These are phyloP conservation scores for Sebastes minor DNA, from an alignment of 2,797 vertebrate genomes.

Conservation along the genomic window DNA sequence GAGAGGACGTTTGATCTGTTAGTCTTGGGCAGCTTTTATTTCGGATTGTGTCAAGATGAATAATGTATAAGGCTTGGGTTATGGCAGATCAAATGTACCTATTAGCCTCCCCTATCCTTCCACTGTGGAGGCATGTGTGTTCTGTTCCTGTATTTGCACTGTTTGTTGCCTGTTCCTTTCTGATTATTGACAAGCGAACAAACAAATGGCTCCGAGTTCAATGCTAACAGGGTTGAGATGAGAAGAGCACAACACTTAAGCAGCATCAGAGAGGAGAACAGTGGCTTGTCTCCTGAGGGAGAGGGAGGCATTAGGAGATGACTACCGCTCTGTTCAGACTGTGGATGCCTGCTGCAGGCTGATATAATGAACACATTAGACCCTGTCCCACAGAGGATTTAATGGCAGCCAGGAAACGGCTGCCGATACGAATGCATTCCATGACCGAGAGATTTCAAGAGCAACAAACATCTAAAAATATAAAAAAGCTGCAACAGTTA, in stretches of 20 bases:
- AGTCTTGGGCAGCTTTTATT: background rate
- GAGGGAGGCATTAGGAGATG: slow-evolving; percentile 61
- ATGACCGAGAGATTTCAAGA: slow-evolving; percentile 10
- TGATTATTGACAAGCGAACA: slow-evolving; percentile 57
- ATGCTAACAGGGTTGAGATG: slow-evolving; percentile 76
- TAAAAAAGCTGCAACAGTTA: slow-evolving; percentile 16
- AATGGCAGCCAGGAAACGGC: slow-evolving; percentile 43
- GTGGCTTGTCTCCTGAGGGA: slow-evolving; percentile 40
- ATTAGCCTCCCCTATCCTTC: slow-evolving; percentile 35
- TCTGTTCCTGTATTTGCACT: slow-evolving; percentile 17
- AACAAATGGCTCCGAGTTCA: slow-evolving; percentile 69
- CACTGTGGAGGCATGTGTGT: slow-evolving; percentile 16
- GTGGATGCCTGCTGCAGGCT: slow-evolving; percentile 40
- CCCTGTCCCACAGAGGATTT: slow-evolving; percentile 47
- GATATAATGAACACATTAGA: slow-evolving; percentile 70
- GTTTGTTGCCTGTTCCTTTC: slow-evolving; percentile 30
- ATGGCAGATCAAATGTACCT: slow-evolving; percentile 14
- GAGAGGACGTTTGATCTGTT: background rate
- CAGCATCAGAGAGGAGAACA: slow-evolving; percentile 55
- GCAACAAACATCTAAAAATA: background rate
- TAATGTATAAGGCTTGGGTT: background rate
- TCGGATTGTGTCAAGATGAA: background rate
- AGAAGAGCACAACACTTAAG: slow-evolving; percentile 73
- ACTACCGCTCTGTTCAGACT: slow-evolving; percentile 37
- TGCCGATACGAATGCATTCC: slow-evolving; percentile 39